Conservation (phyloP, 2,113 vertebrate species). For the Hyaena hyaena region DNA sequence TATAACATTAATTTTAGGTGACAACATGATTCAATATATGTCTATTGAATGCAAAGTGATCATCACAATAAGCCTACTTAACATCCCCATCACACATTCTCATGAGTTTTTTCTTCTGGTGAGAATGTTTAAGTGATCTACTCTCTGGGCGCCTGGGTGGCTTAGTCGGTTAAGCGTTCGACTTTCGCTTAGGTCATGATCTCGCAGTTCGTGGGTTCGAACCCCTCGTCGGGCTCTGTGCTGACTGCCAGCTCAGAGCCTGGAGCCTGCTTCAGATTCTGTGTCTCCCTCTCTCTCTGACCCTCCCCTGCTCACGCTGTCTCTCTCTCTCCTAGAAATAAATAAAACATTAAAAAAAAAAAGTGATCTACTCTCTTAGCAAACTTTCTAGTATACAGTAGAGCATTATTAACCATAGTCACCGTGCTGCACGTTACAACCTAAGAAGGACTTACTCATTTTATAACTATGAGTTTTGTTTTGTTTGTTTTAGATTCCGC, state of each 20-base stretch:
- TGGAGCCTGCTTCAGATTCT: no score
- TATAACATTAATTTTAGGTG: not conserved
- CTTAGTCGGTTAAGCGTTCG: no score
- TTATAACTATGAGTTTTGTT: not conserved
- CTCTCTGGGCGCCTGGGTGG: not conserved
- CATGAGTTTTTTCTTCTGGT: not conserved
- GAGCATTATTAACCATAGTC: not conserved
- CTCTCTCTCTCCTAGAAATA: no score
- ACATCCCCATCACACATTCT: not conserved
- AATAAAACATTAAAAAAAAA: no score
- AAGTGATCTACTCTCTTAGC: not conserved
- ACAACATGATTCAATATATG: not conserved
- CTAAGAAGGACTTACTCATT: not conserved
- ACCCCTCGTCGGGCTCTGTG: no score
- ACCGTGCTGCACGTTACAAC: not conserved
- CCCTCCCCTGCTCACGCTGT: no score
- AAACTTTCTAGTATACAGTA: not conserved
- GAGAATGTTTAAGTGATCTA: not conserved
- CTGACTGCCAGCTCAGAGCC: no score
- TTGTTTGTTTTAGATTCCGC: not conserved
- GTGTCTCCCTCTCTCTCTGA: no score
- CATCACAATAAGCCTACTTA: not conserved
- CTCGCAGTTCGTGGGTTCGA: no score
- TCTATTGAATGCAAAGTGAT: not conserved
- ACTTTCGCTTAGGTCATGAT: no score